Conservation (phyloP, 1,140 invertebrate genomes). For the Drosophila athabasca region DNA sequence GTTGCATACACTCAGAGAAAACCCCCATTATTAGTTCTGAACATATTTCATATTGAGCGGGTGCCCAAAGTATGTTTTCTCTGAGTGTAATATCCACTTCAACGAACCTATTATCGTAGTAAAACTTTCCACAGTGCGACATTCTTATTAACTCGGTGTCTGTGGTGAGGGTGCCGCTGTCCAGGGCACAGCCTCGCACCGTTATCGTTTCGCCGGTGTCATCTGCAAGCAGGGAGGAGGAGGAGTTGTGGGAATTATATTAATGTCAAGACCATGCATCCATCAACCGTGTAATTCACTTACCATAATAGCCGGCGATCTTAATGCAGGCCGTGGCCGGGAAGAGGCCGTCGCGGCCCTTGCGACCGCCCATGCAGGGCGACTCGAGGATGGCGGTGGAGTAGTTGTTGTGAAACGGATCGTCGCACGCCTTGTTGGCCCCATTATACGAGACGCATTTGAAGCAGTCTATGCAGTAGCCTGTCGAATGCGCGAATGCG, state of each 20-base stretch:
- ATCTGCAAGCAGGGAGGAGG: slow-evolving; percentile 84
- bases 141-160: slow-evolving; percentile 96
- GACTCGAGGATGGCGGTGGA: slow-evolving; percentile 92
- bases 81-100: background rate
- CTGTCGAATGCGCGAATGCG: slow-evolving; percentile 68
- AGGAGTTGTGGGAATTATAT: background rate
- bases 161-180: slow-evolving; percentile 95
- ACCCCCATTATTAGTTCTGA: background rate
- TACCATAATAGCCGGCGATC: slow-evolving; percentile 93
- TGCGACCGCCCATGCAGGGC: slow-evolving; percentile 96
- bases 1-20: slow-evolving; percentile 20
- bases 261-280: slow-evolving; percentile 12
- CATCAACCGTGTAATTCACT: slow-evolving; percentile 61
- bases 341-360: slow-evolving; percentile 95
- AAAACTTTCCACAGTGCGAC: slow-evolving; percentile 96
- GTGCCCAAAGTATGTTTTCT: background rate
- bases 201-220: slow-evolving; percentile 91
- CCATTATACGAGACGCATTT: slow-evolving; percentile 97
- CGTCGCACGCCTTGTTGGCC: slow-evolving; percentile 94
- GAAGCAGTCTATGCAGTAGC: slow-evolving; percentile 94
- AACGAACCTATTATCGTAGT: slow-evolving; percentile 92
- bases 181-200: slow-evolving; percentile 94
- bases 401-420: slow-evolving; percentile 98
- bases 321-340: slow-evolving; percentile 99
- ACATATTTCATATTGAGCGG: too few species aligned